These are phyloP conservation scores for Pogonomyrmex californicus DNA, from an alignment of 1,140 invertebrate genomes.

Conservation along the genomic window DNA sequence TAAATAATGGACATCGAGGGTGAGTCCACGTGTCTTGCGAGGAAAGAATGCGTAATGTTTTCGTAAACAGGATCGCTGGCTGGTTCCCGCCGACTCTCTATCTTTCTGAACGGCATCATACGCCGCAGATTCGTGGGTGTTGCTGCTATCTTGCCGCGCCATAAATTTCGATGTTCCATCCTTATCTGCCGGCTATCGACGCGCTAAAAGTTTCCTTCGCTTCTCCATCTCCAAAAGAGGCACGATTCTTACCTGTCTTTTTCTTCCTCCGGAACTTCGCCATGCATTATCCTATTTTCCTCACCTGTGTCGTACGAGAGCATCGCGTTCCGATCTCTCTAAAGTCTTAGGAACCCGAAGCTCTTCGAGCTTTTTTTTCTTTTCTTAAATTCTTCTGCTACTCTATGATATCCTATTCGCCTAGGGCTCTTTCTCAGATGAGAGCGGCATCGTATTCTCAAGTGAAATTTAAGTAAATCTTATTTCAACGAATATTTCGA, in stretches of 20 bases:
- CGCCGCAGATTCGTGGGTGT: constrained; percentile 34
- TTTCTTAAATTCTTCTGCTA: constrained; percentile 32
- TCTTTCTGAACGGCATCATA: constrained; percentile 32
- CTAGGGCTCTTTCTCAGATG: background rate
- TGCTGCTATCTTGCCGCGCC: constrained; percentile 40
- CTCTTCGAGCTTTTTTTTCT: constrained; percentile 6
- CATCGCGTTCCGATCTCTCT: constrained; percentile 23
- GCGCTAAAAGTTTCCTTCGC: constrained; percentile 49
- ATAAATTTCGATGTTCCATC: constrained; percentile 51
- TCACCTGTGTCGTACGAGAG: background rate
- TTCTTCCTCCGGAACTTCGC: constrained; percentile 41
- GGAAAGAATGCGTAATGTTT: constrained; percentile 55
- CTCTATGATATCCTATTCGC: background rate
- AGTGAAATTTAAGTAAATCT: background rate
- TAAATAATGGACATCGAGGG: constrained; percentile 20
- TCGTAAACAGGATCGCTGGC: constrained; percentile 34
- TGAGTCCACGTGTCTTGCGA: constrained; percentile 8
- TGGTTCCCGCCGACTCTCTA: background rate
- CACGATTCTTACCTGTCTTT: constrained; percentile 33
- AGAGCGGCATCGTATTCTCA: background rate
- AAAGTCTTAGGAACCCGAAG: constrained; percentile 38
- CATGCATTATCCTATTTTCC: constrained; percentile 58
- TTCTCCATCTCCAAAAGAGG: constrained; percentile 1
- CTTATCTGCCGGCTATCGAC: constrained; percentile 45
- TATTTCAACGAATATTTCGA: background rate